Evolutionary conservation across 2,888 invertebrate species (phyloP).

Genomic region (Melangyna quadrimaculata): DNA sequence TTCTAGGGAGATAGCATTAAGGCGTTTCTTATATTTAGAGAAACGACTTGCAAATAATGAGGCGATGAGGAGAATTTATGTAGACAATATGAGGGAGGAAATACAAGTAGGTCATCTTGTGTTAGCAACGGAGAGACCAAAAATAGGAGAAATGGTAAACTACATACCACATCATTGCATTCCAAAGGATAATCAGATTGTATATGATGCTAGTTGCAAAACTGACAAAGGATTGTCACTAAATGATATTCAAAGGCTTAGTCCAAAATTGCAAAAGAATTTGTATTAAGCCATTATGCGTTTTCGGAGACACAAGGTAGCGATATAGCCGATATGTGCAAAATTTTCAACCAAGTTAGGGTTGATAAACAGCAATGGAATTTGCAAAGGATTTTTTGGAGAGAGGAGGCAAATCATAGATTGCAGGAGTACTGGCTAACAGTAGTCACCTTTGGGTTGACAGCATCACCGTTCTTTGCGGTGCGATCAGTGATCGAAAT

Average conservation of each 20-base stretch:
- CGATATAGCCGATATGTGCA: neutral
- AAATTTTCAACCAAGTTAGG: neutral
- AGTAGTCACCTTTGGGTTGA: neutral
- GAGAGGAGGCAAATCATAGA: neutral
- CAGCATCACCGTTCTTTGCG: neutral
- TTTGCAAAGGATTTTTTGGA: neutral
- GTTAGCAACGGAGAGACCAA: neutral
- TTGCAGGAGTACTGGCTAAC: neutral
- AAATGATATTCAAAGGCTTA: neutral
- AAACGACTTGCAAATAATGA: neutral
- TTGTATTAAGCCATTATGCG: neutral
- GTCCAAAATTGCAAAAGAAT: neutral
- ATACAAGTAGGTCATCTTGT: neutral
- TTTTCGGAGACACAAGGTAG: neutral
- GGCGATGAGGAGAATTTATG: neutral
- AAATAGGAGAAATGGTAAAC: neutral
- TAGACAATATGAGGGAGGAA: neutral
- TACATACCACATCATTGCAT: neutral
- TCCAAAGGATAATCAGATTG: neutral
- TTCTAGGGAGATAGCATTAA: neutral
- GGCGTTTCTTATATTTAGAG: conserved; percentile 11
- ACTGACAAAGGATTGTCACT: neutral
- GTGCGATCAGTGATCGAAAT: neutral
- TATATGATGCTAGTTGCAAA: neutral
- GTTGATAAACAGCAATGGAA: neutral